Evolutionary conservation across 2,113 vertebrate species (phyloP), one percentile per base, ranked within the genome.

Genomic region (Psephotus haematonotus): DNA sequence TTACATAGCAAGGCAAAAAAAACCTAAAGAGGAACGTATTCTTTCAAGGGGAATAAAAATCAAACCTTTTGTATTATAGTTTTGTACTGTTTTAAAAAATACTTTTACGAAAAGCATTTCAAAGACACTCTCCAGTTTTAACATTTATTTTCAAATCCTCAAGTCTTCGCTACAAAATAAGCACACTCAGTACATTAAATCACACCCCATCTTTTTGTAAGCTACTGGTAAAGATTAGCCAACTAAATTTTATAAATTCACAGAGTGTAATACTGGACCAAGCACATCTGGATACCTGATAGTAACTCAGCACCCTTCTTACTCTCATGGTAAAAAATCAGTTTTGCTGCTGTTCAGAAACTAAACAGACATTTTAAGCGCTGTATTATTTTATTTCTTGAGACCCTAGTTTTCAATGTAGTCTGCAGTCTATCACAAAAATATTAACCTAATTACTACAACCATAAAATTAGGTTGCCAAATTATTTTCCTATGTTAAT

Each of bases 141-240:
- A 70, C 10, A 46, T 44, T 74, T 82, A 8, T 50, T 86, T 83
- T 71, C 28, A 78, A 85, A 89, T 74, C 39, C 22, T 80, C 52
- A 22, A 3, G 4, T 18, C 52, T 29, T 37, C 44, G 11, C 39
- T 20, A 44, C 0, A 0, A 81, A 76, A 68, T 33, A 62, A 60
- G 11, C 5, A 75, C 6, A 39, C 31, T 33, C 17, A 33, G 13
- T 60, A n/a, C 15, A 20, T 33, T 20, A 28, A 65, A 11, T 41
- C 17, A 33, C 15, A 74, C 0, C 1, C 16, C 39, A 57, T 10
- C 7, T 71, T 70, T 72, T 22, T 69, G 8, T 52, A 76, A 93
- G 12, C 10, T 8, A 7, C 9, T 28, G 5, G 7, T 46, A 75
- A 57, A 90, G 53, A 70, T 29, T 33, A 70, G 20, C 17, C 17